A percentile compares a stretch with the other conserved stretches of the same genome.
Conservation (phyloP, 2,888 invertebrate species). For the Clanis bilineata region DNA sequence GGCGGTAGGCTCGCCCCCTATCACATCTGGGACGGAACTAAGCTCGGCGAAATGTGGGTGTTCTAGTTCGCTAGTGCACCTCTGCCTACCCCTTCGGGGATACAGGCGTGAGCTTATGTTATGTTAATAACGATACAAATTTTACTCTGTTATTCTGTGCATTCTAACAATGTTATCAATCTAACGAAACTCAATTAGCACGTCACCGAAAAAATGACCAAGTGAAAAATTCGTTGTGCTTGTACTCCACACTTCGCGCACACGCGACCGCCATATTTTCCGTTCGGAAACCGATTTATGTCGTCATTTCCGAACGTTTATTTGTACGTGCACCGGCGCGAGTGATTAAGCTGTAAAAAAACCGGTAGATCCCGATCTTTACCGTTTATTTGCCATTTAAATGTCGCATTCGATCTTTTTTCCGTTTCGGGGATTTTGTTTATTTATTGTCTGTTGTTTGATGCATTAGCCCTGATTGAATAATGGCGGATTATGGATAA, state of each 20-base stretch:
- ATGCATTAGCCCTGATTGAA: slow-evolving; percentile 31
- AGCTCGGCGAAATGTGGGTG: no score
- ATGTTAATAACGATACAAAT: neutral
- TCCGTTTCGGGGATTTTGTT: slow-evolving; percentile 29
- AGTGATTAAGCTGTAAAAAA: slow-evolving; percentile 29
- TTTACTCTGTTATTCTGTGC: neutral
- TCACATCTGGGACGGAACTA: no score
- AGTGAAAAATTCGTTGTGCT: neutral
- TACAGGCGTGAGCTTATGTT: no score
- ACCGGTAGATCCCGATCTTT: slow-evolving; percentile 25
- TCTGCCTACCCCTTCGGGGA: no score
- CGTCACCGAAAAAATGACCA: slow-evolving; percentile 7
- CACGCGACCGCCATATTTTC: slow-evolving; percentile 36
- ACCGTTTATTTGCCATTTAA: slow-evolving; percentile 24
- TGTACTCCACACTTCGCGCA: slow-evolving; percentile 1
- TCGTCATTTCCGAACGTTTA: slow-evolving; percentile 43
- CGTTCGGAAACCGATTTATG: slow-evolving; percentile 42
- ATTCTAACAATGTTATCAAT: neutral
- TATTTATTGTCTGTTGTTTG: slow-evolving; percentile 31
- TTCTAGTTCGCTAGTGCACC: no score
- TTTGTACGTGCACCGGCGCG: slow-evolving; percentile 34
- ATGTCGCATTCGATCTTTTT: slow-evolving; percentile 29
- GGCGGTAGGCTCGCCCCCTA: no score
- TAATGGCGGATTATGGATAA: slow-evolving; percentile 29
- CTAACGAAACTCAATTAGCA: neutral